phyloP scores from a whole-genome alignment of 2,888 invertebrate species.

The Anticlea derivata region DNA sequence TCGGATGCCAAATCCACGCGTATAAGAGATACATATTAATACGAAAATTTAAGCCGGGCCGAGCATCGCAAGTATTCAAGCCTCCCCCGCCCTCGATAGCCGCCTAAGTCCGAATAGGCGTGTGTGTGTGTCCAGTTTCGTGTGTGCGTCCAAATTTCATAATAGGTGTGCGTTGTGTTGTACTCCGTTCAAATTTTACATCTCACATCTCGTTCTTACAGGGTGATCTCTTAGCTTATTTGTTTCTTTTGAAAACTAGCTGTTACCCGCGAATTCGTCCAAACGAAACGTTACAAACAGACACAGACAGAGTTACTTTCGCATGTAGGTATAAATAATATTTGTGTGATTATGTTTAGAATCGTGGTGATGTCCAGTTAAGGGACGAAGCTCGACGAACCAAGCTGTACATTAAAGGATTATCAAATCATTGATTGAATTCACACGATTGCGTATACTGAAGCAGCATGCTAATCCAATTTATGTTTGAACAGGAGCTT shows the following conservation, averaged over 20 bases:
- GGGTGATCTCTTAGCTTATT: constrained; percentile 47
- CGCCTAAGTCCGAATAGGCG: constrained; percentile 67
- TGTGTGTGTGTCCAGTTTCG: constrained; percentile 53
- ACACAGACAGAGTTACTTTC: too few species aligned
- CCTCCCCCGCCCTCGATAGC: constrained; percentile 61
- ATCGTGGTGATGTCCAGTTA: background rate
- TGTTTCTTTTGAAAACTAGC: background rate
- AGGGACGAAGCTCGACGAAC: background rate
- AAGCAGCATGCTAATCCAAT: background rate
- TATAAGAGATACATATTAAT: constrained; percentile 80
- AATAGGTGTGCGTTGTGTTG: constrained; percentile 76
- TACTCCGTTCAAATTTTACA: constrained; percentile 81
- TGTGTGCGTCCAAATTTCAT: constrained; percentile 76
- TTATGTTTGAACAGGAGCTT: background rate
- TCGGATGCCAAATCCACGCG: constrained; percentile 69
- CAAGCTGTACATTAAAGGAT: constrained; percentile 6
- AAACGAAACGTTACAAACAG: too few species aligned
- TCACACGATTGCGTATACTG: background rate
- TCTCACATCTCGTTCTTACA: constrained; percentile 72
- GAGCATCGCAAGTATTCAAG: constrained; percentile 68
- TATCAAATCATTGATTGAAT: background rate
- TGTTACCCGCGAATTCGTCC: too few species aligned
- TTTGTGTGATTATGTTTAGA: background rate
- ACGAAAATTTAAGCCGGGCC: constrained; percentile 78
- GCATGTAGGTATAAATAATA: too few species aligned